phyloP scores from a whole-genome alignment of 2,797 vertebrate species.

The Macroramphosus scolopax region DNA sequence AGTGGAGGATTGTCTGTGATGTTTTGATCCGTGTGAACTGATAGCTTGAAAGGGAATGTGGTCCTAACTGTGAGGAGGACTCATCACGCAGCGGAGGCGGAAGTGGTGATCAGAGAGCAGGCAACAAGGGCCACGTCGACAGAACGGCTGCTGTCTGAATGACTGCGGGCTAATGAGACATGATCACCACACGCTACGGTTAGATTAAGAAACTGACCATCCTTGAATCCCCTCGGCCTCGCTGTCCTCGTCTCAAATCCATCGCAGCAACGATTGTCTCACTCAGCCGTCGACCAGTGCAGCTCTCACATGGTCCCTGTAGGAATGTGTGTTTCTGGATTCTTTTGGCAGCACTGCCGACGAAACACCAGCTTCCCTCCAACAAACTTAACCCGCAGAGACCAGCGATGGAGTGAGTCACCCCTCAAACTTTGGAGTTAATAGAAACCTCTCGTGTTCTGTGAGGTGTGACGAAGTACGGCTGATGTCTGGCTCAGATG shows the following conservation, averaged over 20 bases:
- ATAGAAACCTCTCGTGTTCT: constrained; percentile 37
- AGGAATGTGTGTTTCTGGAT: constrained; percentile 30
- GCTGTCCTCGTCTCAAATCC: constrained; percentile 10
- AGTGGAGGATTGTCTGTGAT: background rate
- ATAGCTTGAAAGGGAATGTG: no score
- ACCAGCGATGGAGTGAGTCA: constrained; percentile 56
- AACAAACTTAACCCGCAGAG: constrained; percentile 30
- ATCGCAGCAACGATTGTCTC: constrained; percentile 12
- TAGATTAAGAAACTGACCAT: constrained; percentile 30
- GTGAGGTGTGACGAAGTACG: constrained; percentile 54
- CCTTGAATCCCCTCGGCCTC: constrained; percentile 8
- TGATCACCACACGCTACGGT: constrained; percentile 3
- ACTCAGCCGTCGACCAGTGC: background rate
- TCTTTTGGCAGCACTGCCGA: background rate
- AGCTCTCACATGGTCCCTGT: constrained; percentile 3
- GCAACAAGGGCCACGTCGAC: constrained; percentile 5
- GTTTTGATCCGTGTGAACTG: background rate
- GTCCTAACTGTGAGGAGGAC: background rate
- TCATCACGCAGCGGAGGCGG: constrained; percentile 1
- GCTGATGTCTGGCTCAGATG: constrained; percentile 63
- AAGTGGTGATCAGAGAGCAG: background rate
- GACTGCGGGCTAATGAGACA: constrained; percentile 32
- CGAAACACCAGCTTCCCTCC: no score
- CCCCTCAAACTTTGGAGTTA: constrained; percentile 49
- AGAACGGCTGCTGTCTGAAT: constrained; percentile 5